Evolutionary conservation across 2,888 invertebrate species (phyloP).

Genomic region (Melieria omissa): DNA sequence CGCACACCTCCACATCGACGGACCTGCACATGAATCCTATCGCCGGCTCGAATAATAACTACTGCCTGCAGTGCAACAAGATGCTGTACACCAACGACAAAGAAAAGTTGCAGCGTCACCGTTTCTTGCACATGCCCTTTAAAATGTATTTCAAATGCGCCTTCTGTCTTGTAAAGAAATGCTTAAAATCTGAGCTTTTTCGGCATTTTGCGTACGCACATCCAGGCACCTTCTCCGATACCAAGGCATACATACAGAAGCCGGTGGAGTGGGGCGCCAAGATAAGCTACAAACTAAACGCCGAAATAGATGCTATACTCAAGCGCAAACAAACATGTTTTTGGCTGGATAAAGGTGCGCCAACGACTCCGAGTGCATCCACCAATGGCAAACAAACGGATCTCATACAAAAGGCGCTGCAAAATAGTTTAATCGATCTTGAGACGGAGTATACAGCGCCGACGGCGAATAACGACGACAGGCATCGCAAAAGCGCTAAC

Average conservation of each 20-base stretch:
- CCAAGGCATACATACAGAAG: slow-evolving; percentile 34
- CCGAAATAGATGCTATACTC: slow-evolving; percentile 21
- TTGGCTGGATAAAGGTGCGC: no score
- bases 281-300: slow-evolving; percentile 15
- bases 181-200: slow-evolving; percentile 43
- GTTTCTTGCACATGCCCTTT: slow-evolving; percentile 57
- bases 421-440: slow-evolving; percentile 55
- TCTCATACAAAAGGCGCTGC: slow-evolving; percentile 50
- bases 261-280: slow-evolving; percentile 44
- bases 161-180: slow-evolving; percentile 37
- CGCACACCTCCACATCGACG: slow-evolving; percentile 55
- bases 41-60: slow-evolving; percentile 55
- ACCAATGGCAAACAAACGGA: slow-evolving; percentile 13
- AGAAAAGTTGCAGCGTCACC: slow-evolving; percentile 54
- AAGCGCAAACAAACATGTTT: neutral
- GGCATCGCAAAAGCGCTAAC: slow-evolving; percentile 34
- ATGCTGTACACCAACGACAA: slow-evolving; percentile 56
- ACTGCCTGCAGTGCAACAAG: slow-evolving; percentile 56
- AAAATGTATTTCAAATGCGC: slow-evolving; percentile 50
- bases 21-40: slow-evolving; percentile 55
- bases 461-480: slow-evolving; percentile 2
- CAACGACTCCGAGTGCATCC: no score
- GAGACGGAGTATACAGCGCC: slow-evolving; percentile 40
- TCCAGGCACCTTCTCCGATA: slow-evolving; percentile 33
- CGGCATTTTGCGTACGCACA: slow-evolving; percentile 41